Base-by-base conservation (phyloP, 2,797 vertebrate genomes). In the Chelon auratus region DNA sequence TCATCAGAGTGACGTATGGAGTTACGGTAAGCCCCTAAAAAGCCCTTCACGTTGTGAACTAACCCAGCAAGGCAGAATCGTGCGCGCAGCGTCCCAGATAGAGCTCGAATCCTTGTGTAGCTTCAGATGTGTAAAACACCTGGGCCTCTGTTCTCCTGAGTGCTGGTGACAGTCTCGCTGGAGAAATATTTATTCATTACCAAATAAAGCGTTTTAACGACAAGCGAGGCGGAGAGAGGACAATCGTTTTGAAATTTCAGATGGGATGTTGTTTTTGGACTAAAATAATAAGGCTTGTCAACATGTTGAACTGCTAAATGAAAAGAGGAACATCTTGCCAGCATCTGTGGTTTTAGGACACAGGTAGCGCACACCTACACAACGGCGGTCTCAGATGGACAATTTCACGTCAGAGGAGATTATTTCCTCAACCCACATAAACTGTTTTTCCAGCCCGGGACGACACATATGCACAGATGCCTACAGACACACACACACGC, bases 1-100 rank as follows among this genome's bases (percentile, higher is more conserved):
- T 57, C 98, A 99, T 87, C 98, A 99, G 86, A 99, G 98, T 62
- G 98, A 99, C 6, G 97, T 99, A 22, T 99, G 98, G 98, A 99
- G 98, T 87, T 99, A 98, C 0, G 98, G 98, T 99, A 88, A 94
- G 96, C 90, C 66, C 54, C 50, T 43, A 55, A 15, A 33, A 33
- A 8, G 30, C 30, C 24, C 56, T 42, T 40, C 33, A 0, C 36
- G 40, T 37, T 26, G 11, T 33, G 20, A 71, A 64, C 9, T 43
- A 42, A 37, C 52, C 39, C 55, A 12, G 30, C 17, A 61, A 73
- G 15, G 17, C 66, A 9, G 6, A 75, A 53, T 33, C 9, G 40
- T 5, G 8, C 55, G 20, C 51, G 37, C 22, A 9, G 2, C n/a
- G 55, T 58, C 48, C 54, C 48, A 68, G 75, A 75, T 40, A 71